A percentile compares a stretch with the other conserved stretches of the same genome.
These are phyloP conservation scores for Psilopsiagon aymara DNA, from an alignment of 2,113 vertebrate species.

Conservation along the genomic window DNA sequence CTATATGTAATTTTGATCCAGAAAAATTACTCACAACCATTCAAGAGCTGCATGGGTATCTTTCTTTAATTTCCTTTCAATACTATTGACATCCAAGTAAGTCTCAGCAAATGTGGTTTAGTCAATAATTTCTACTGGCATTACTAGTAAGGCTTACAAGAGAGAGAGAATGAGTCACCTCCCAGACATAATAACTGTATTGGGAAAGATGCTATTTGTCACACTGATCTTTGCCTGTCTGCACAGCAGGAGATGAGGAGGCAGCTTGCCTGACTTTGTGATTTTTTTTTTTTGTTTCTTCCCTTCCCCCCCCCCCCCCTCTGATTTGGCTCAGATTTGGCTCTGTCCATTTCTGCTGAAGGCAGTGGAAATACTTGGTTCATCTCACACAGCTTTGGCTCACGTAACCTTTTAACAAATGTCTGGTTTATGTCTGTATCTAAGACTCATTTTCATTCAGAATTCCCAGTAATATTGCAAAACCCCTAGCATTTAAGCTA, in stretches of 20 bases:
- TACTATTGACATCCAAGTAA: not conserved
- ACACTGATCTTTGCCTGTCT: not conserved
- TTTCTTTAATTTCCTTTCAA: conserved; percentile 3
- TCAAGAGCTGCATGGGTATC: not conserved
- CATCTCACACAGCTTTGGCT: not conserved
- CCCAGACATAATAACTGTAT: not conserved
- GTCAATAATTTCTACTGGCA: conserved; percentile 1
- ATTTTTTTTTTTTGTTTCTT: not conserved
- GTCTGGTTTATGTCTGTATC: not conserved
- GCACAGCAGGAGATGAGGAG: not conserved
- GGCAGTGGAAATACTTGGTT: not conserved
- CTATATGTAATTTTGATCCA: not conserved
- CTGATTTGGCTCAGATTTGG: not conserved
- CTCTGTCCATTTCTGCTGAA: not conserved
- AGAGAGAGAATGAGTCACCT: not conserved
- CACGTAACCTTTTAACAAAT: not conserved
- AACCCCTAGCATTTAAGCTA: not conserved
- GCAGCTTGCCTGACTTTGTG: not conserved
- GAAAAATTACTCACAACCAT: not conserved
- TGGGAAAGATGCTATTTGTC: conserved; percentile 1
- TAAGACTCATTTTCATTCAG: not conserved
- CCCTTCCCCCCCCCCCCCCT: rapidly evolving
- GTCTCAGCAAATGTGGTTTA: not conserved
- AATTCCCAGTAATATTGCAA: not conserved
- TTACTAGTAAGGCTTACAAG: not conserved